Evolutionary conservation across 2,888 invertebrate genomes (phyloP).

Genomic region (Scaptomyza reducta): DNA sequence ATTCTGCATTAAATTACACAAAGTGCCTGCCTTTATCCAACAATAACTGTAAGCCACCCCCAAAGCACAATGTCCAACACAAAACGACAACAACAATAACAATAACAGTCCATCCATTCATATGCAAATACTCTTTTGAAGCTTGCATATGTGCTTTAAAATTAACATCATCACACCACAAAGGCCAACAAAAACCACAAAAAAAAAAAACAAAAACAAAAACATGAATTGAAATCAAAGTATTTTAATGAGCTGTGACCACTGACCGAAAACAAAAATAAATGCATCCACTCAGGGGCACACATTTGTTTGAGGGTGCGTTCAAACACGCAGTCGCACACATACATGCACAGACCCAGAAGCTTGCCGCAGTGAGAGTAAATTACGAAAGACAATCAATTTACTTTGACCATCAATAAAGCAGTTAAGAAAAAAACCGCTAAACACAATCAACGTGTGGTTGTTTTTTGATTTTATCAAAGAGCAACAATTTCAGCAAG

Average conservation of each 20-base stretch:
- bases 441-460: no score
- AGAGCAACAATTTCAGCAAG: no score
- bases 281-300: constrained; percentile 10
- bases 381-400: background rate
- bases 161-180: constrained; percentile 2
- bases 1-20: constrained; percentile 50
- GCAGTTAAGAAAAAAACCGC: background rate
- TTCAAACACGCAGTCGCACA: no score
- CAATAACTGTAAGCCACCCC: constrained; percentile 9
- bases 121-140: constrained; percentile 4
- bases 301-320: background rate
- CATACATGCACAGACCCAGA: background rate
- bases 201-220: background rate
- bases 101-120: background rate
- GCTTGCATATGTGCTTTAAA: constrained; percentile 1
- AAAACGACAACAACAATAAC: background rate
- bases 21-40: constrained; percentile 21
- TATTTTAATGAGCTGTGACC: constrained; percentile 17
- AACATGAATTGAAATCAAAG: constrained; percentile 4
- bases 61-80: constrained; percentile 1
- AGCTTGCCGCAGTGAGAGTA: background rate
- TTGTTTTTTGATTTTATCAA: no score
- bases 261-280: constrained; percentile 8
- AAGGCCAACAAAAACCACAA: background rate
- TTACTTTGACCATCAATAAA: background rate